phyloP scores from a whole-genome alignment of 2,888 invertebrate species.

The Prionchulus punctatus region DNA sequence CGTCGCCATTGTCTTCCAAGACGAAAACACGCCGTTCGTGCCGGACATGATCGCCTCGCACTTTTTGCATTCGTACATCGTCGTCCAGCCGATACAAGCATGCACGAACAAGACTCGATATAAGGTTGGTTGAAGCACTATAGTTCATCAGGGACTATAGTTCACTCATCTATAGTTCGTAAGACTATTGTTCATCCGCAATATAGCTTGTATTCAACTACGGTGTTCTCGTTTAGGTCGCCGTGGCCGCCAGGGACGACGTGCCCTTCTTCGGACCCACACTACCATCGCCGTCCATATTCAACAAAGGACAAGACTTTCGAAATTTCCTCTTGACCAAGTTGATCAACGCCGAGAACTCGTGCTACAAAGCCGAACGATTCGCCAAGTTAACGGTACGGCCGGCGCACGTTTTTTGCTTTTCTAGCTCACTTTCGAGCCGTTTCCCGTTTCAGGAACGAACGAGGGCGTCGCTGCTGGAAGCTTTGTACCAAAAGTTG shows the following conservation, averaged over 20 bases:
- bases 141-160: no score
- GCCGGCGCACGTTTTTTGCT: conserved; percentile 38
- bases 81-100: conserved; percentile 76
- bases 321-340: conserved; percentile 91
- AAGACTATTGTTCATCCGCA: no score
- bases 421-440: neutral
- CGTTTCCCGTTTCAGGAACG: conserved; percentile 44
- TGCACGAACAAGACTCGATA: conserved; percentile 62
- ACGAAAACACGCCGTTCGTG: conserved; percentile 42
- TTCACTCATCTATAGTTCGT: no score
- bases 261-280: conserved; percentile 94
- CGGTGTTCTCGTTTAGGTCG: conserved; percentile 42
- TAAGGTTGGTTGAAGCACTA: no score
- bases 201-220: no score
- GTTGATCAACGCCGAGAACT: conserved; percentile 89
- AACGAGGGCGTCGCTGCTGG: conserved; percentile 69
- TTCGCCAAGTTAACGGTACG: conserved; percentile 73
- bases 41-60: conserved; percentile 83
- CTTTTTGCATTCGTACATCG: conserved; percentile 90
- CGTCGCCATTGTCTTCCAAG: conserved; percentile 71
- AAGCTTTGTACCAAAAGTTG: conserved; percentile 71
- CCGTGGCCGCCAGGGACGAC: conserved; percentile 84
- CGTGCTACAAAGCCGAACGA: conserved; percentile 90
- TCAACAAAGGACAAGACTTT: conserved; percentile 53
- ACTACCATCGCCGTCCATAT: conserved; percentile 73